phyloP scores from a whole-genome alignment of 2,888 invertebrate species.

The Eupithecia subumbrata region DNA sequence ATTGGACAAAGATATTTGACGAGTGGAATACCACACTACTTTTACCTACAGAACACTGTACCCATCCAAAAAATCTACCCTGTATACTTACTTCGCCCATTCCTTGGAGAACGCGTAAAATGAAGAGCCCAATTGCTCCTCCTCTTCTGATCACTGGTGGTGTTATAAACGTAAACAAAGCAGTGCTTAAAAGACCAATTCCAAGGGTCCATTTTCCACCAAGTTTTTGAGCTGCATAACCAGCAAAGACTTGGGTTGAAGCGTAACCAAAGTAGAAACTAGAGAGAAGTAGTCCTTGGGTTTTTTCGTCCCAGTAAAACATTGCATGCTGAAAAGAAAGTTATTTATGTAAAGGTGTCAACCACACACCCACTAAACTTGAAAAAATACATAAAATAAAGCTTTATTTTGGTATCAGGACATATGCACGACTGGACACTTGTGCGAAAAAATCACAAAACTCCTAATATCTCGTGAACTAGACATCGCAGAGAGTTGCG shows the following conservation, averaged over 20 bases:
- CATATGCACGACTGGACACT: too few species aligned
- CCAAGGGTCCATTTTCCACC: conserved; percentile 94
- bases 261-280: conserved; percentile 95
- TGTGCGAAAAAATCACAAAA: too few species aligned
- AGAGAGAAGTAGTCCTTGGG: conserved; percentile 90
- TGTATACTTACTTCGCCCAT: conserved; percentile 86
- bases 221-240: conserved; percentile 90
- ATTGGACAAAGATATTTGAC: too few species aligned
- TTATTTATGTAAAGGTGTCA: not conserved
- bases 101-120: conserved; percentile 88
- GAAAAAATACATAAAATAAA: too few species aligned
- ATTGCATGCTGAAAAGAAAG: conserved; percentile 66
- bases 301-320: conserved; percentile 87
- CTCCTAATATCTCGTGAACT: too few species aligned
- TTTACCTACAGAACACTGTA: too few species aligned
- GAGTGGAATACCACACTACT: too few species aligned
- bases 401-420: too few species aligned
- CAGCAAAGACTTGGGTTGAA: conserved; percentile 92
- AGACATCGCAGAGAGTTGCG: too few species aligned
- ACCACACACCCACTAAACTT: too few species aligned
- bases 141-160: conserved; percentile 87
- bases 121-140: conserved; percentile 81
- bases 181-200: conserved; percentile 91
- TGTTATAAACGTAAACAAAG: conserved; percentile 91
- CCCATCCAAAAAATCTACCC: too few species aligned